phyloP scores from a whole-genome alignment of 2,113 vertebrate genomes.

The Ardeotis arabs region DNA sequence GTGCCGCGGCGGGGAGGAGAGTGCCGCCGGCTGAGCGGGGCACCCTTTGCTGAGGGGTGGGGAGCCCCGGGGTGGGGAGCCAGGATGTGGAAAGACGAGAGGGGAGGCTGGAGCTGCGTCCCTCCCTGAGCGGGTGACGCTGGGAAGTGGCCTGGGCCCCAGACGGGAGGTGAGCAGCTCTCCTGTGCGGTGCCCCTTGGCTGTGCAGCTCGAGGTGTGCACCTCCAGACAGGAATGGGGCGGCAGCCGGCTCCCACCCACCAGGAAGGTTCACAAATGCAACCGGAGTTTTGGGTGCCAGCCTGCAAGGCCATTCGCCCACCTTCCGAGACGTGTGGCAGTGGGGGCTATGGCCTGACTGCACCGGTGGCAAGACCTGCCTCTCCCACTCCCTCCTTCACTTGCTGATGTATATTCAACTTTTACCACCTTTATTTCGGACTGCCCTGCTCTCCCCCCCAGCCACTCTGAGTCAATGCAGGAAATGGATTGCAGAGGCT shows the following conservation, averaged over 20 bases:
- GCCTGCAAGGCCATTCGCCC: not conserved
- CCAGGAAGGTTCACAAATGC: not conserved
- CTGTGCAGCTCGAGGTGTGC: not conserved
- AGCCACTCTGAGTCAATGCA: not conserved
- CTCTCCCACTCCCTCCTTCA: not conserved
- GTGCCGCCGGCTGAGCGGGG: too few relatives aligned
- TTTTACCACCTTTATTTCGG: not conserved
- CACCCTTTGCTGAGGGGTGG: too few relatives aligned
- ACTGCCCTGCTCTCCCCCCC: not conserved
- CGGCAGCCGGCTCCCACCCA: not conserved
- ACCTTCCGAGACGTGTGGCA: rapidly evolving
- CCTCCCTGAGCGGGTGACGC: rapidly evolving
- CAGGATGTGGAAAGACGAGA: not conserved
- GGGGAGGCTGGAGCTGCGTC: not conserved
- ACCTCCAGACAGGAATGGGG: not conserved
- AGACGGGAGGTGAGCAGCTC: not conserved
- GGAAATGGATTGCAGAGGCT: not conserved
- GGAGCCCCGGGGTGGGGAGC: not conserved
- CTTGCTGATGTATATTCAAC: not conserved
- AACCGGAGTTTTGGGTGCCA: not conserved
- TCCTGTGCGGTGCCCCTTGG: not conserved
- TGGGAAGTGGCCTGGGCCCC: not conserved
- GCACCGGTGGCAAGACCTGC: rapidly evolving
- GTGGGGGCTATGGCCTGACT: not conserved
- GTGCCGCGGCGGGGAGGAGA: not conserved